Evolutionary conservation across 35 echinoderm and acorn worm species (phyloP).

Genomic region (Apostichopus japonicus): DNA sequence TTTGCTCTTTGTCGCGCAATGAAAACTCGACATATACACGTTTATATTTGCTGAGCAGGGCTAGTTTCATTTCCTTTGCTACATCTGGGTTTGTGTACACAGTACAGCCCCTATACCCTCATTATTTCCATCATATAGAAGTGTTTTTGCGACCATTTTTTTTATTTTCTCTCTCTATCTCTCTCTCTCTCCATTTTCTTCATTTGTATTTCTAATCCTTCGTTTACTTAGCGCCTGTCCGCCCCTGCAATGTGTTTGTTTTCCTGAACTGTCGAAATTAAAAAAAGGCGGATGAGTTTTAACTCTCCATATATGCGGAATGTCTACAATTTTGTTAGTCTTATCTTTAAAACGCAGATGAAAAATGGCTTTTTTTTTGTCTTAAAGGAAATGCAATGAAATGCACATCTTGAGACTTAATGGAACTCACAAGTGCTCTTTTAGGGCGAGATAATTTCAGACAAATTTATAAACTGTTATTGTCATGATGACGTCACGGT

Average conservation of each 20-base stretch:
- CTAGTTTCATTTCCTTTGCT: conserved; percentile 43
- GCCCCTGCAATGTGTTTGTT: conserved; percentile 44
- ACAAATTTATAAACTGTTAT: background rate
- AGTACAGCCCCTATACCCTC: conserved; percentile 5
- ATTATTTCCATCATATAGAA: background rate
- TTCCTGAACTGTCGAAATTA: conserved; percentile 50
- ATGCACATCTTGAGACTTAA: conserved; percentile 17
- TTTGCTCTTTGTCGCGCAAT: conserved; percentile 37
- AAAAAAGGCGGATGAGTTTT: conserved; percentile 28
- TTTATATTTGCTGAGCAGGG: conserved; percentile 31
- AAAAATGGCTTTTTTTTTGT: conserved; percentile 27
- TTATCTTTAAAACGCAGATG: conserved; percentile 22
- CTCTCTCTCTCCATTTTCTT: background rate
- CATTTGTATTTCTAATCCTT: conserved; percentile 31
- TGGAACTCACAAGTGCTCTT: conserved; percentile 35
- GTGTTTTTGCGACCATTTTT: background rate
- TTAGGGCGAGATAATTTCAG: background rate
- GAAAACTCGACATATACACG: conserved; percentile 21
- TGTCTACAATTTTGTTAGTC: background rate
- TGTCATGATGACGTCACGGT: conserved; percentile 29
- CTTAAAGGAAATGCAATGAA: background rate
- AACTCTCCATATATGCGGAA: conserved; percentile 37
- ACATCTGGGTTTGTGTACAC: conserved; percentile 47
- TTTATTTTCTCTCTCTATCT: background rate
- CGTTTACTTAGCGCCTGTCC: conserved; percentile 38